Percentiles rank a stretch among this genome's conserved stretches.
phyloP scores from a whole-genome alignment of 2,113 vertebrate species.

The Pimephales promelas region DNA sequence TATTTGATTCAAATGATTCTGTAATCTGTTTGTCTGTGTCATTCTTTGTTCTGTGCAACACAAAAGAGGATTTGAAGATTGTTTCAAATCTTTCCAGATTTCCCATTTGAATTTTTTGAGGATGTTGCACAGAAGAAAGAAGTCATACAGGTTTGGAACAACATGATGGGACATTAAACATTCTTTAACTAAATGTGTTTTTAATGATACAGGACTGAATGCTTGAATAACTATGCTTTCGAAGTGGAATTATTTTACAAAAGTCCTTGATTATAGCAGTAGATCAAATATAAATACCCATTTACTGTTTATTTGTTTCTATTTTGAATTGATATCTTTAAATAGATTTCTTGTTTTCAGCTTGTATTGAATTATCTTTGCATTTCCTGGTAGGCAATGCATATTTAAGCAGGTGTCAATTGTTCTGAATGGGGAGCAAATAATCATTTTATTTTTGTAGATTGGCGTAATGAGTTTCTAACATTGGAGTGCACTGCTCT shows the following conservation, averaged over 20 bases:
- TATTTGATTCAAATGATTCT: not conserved
- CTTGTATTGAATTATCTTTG: not conserved
- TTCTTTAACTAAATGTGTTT: not conserved
- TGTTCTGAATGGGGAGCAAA: conserved; percentile 39
- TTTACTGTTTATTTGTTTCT: not conserved
- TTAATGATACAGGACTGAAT: not conserved
- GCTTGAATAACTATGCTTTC: not conserved
- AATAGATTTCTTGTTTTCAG: not conserved
- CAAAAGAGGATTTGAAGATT: not conserved
- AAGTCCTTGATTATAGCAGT: not conserved
- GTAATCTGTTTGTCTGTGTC: not conserved
- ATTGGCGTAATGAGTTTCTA: conserved; percentile 25
- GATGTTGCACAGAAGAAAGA: not conserved
- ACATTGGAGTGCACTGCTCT: conserved; percentile 21
- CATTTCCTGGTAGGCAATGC: not conserved
- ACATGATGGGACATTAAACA: not conserved
- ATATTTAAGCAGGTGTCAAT: not conserved
- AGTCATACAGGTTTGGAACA: not conserved
- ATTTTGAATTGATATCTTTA: conserved; percentile 2
- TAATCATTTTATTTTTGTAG: conserved; percentile 48
- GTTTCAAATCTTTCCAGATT: too few relatives aligned
- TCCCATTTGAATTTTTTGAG: too few relatives aligned
- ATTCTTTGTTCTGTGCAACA: not conserved
- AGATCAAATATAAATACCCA: not conserved
- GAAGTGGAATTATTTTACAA: not conserved